Conservation (phyloP, 2,888 invertebrate genomes). For the Micoletzkya japonica region DNA sequence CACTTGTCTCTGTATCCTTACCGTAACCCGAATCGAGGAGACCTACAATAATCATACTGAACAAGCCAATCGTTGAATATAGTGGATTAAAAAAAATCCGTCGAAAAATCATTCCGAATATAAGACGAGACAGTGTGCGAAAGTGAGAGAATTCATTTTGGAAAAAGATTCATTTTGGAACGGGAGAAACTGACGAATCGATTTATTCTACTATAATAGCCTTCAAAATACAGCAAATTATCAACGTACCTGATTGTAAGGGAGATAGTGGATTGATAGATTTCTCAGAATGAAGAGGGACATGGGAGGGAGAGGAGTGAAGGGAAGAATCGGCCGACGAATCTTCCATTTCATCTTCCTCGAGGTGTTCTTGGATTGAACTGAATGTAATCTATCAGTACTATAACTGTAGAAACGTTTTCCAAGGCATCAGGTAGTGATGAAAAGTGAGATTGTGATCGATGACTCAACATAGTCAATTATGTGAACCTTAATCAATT, state of each 20-base stretch:
- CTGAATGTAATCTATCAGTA: too few relatives aligned
- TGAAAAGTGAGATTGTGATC: background rate
- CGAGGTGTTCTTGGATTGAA: constrained; percentile 10
- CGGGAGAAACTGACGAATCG: background rate
- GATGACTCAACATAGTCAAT: background rate
- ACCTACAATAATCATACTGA: background rate
- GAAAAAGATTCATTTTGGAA: too few relatives aligned
- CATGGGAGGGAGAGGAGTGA: constrained; percentile 1
- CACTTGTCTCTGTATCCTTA: constrained; percentile 20
- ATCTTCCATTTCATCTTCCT: constrained; percentile 2
- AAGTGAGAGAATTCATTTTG: too few relatives aligned
- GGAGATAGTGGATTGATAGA: background rate
- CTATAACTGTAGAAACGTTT: too few relatives aligned
- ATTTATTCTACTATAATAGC: background rate
- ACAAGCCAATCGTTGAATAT: background rate
- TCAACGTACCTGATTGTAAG: background rate
- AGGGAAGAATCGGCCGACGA: background rate
- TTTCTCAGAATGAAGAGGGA: background rate
- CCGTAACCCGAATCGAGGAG: constrained; percentile 23
- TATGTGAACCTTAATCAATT: background rate
- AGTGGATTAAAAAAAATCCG: too few relatives aligned
- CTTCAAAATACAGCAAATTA: background rate
- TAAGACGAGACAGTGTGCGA: too few relatives aligned
- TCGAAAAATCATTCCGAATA: too few relatives aligned
- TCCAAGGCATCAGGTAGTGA: too few relatives aligned